Evolutionary conservation across 2,113 vertebrate genomes (phyloP).

Genomic region (Ophiodon elongatus): DNA sequence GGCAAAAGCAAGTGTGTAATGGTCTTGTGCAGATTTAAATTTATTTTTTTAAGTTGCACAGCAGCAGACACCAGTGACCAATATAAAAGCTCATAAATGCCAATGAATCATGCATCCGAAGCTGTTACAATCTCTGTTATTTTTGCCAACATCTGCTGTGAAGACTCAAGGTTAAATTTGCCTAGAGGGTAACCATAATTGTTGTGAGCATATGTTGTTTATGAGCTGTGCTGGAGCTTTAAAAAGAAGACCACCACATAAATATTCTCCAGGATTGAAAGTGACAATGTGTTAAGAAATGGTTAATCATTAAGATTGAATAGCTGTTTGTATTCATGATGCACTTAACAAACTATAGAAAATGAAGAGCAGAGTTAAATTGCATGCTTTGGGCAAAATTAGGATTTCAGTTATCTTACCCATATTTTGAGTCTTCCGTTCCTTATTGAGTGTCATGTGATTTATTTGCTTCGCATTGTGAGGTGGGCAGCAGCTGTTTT

Average conservation of each 20-base stretch:
- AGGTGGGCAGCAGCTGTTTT: constrained; percentile 64
- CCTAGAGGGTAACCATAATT: constrained; percentile 74
- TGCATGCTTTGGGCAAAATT: constrained; percentile 23
- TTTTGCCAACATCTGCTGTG: constrained; percentile 78
- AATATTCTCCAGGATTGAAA: constrained; percentile 12
- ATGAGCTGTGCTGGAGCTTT: constrained; percentile 62
- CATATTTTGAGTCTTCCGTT: constrained; percentile 15
- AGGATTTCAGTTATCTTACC: constrained; percentile 25
- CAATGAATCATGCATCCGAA: constrained; percentile 70
- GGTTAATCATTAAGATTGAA: constrained; percentile 41
- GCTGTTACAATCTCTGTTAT: constrained; percentile 64
- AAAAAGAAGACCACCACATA: constrained; percentile 53
- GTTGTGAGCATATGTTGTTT: constrained; percentile 84
- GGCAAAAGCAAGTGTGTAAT: constrained; percentile 31
- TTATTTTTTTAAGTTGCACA: not conserved
- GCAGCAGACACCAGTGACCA: constrained; percentile 49
- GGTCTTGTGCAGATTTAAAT: constrained; percentile 1
- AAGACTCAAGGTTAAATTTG: constrained; percentile 80
- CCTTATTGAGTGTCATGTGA: constrained; percentile 20
- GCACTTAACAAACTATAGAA: constrained; percentile 12
- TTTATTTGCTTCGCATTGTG: constrained; percentile 36
- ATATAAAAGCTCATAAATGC: constrained; percentile 45
- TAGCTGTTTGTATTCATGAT: constrained; percentile 18
- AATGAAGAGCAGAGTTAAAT: too few species aligned
- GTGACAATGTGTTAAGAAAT: not conserved